Base-by-base conservation (phyloP, 2,797 vertebrate species). In the Phrynocephalus guinanensis region DNA sequence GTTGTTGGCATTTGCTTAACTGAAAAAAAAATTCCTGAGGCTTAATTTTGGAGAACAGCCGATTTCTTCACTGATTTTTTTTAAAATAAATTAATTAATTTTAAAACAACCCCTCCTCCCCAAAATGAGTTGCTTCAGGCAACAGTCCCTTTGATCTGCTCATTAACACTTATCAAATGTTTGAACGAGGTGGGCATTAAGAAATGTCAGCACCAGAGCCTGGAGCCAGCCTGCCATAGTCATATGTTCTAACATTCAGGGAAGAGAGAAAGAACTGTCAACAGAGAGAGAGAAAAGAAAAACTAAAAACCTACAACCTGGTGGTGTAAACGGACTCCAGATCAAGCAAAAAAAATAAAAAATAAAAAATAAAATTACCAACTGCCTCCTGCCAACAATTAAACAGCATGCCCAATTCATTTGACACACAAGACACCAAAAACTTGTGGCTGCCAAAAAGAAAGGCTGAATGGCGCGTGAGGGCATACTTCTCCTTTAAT, bases 101-200 rank as follows among this genome's bases (percentile, higher is more conserved):
- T 44, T 87, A 5, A 1, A 16, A 86, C 83, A 90, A 92, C 87
- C 18, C 44, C 38, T 44, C 38, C 38, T 5, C 15, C 60, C 78
- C 86, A 92, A 92, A 94, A 86, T 86, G 92, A 95, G 91, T 94
- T 94, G 95, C 95, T 96, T 95, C 91, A 95, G 95, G 96, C 96
- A 96, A 95, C 95, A 92, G 94, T 95, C 93, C 96, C 91, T 96
- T 96, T 95, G 95, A 96, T 96, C 95, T 90, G 93, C 96, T 97
- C 96, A 96, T 96, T 97, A 97, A 95, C 97, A 97, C 96, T 95
- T 96, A 84, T 95, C 95, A 95, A 94, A 94, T 73, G 73, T 92
- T 96, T 91, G 26, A 91, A 85, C 89, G 95, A 96, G 95, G 94
- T 95, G 96, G 96, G 95, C 96, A 97, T 96, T 96, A 95, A 94